Conservation (phyloP, 2,113 vertebrate genomes). For the Parotia lawesii region DNA sequence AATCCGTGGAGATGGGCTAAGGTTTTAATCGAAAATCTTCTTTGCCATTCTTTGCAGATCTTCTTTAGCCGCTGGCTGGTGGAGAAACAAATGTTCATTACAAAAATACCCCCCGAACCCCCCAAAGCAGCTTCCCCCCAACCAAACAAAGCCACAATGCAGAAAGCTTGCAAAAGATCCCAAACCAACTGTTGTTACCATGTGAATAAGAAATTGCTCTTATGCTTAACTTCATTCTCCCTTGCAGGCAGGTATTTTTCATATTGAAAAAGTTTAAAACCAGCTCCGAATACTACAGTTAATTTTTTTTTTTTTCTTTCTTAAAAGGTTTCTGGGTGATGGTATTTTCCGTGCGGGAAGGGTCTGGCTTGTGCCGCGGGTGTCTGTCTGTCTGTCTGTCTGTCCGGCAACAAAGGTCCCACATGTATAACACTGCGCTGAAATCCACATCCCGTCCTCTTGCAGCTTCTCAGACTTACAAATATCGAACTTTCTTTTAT, state of each 20-base stretch:
- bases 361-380: background rate
- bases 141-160: background rate
- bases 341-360: conserved; percentile 4
- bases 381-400: background rate
- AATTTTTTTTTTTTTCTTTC: background rate
- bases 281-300: background rate
- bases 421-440: background rate
- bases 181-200: conserved; percentile 61
- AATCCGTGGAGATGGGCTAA: conserved; percentile 75
- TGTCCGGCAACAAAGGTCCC: conserved; percentile 48
- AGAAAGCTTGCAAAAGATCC: conserved; percentile 62
- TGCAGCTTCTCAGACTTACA: background rate
- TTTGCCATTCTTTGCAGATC: conserved; percentile 75
- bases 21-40: conserved; percentile 80
- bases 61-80: conserved; percentile 69
- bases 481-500: background rate
- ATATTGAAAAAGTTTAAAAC: background rate
- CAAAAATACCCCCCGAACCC: conserved; percentile 18
- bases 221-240: conserved; percentile 31
- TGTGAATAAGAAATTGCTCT: conserved; percentile 47
- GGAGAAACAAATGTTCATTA: conserved; percentile 63
- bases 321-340: background rate
- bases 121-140: background rate
- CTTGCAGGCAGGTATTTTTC: background rate
- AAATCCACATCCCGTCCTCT: background rate